Percentiles rank a stretch among this genome's conserved stretches.
Evolutionary conservation across 1,140 invertebrate species (phyloP).

Genomic region (Pogonognathellus flavescens): DNA sequence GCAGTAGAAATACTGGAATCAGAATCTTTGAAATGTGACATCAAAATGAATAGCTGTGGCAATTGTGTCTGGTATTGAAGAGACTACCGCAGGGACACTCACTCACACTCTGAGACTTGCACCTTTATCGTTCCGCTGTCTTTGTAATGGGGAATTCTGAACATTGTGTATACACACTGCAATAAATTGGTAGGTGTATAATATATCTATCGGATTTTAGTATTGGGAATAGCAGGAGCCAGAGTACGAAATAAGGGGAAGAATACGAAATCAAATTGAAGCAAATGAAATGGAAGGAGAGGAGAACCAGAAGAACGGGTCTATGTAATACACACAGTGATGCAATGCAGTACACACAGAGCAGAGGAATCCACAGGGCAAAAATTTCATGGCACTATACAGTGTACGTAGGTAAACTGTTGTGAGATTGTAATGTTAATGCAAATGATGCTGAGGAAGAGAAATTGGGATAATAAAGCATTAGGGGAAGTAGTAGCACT

Average conservation of each 20-base stretch:
- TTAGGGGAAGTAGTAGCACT: conserved; percentile 43
- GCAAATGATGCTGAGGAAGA: conserved; percentile 29
- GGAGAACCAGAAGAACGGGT: conserved; percentile 17
- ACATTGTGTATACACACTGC: neutral
- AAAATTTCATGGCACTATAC: conserved; percentile 19
- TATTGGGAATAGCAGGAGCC: neutral
- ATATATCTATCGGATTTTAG: neutral
- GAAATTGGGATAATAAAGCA: conserved; percentile 39
- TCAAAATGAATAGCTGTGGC: neutral
- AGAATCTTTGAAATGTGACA: neutral
- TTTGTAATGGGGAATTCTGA: neutral
- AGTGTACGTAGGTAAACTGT: neutral
- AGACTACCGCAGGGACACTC: neutral
- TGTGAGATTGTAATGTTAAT: conserved; percentile 24
- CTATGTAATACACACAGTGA: neutral
- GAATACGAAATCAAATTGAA: neutral
- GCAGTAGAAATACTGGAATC: neutral
- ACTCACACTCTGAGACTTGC: neutral
- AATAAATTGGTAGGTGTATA: neutral
- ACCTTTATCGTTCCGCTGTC: neutral
- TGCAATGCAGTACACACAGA: no score
- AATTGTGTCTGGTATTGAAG: neutral
- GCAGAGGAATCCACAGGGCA: neutral
- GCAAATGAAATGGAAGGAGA: conserved; percentile 1
- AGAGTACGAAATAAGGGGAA: neutral